Conservation (phyloP, 2,888 invertebrate genomes). For the Archips crataeganus region DNA sequence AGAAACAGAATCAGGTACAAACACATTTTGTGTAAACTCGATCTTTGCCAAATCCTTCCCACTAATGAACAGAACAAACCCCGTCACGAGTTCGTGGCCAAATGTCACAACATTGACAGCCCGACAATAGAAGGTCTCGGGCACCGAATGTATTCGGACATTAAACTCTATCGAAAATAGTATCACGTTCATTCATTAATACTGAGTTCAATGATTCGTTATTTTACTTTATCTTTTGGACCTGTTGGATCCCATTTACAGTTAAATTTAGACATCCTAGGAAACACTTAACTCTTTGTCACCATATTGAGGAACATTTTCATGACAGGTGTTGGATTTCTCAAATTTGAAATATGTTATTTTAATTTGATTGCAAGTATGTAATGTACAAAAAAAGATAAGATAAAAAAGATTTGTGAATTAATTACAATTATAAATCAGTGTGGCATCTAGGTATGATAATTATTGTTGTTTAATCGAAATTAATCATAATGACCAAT, state of each 20-base stretch:
- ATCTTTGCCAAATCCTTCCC: slow-evolving; percentile 73
- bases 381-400: neutral
- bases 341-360: neutral
- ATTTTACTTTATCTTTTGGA: slow-evolving; percentile 40
- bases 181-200: slow-evolving; percentile 55
- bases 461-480: neutral
- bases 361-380: neutral
- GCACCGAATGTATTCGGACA: slow-evolving; percentile 57
- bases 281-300: too few species aligned
- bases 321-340: too few species aligned
- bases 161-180: slow-evolving; percentile 64
- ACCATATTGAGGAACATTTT: too few species aligned
- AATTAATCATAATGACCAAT: neutral
- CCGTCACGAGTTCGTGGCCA: slow-evolving; percentile 59
- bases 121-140: slow-evolving; percentile 48
- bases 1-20: slow-evolving; percentile 64
- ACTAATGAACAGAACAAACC: slow-evolving; percentile 71
- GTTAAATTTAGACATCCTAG: too few species aligned
- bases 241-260: neutral
- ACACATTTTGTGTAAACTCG: slow-evolving; percentile 59
- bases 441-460: neutral
- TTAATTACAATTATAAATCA: neutral
- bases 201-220: slow-evolving; percentile 56
- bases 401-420: neutral
- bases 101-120: slow-evolving; percentile 54